phyloP scores from a whole-genome alignment of 2,888 invertebrate species.

The Cordilura impudica region DNA sequence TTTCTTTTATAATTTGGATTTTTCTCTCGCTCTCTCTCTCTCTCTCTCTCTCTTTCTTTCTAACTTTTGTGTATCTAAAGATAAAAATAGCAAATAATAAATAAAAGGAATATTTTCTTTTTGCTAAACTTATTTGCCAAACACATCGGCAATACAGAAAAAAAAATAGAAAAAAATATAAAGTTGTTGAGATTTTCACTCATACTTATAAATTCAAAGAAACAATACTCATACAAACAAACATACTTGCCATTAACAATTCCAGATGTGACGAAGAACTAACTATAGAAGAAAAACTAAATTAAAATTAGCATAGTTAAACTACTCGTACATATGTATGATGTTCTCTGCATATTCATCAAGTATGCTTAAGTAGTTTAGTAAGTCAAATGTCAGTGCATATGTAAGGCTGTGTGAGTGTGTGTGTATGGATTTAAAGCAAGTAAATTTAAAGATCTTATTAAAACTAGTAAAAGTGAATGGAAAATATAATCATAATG shows the following conservation, averaged over 20 bases:
- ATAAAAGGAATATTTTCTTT: background rate
- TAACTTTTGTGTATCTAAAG: too few species aligned
- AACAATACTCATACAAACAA: constrained; percentile 12
- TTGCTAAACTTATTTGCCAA: too few species aligned
- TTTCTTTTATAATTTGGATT: too few species aligned
- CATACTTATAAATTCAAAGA: constrained; percentile 9
- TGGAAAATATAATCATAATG: background rate
- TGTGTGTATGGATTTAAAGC: too few species aligned
- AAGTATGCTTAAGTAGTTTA: background rate
- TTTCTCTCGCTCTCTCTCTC: too few species aligned
- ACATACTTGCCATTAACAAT: constrained; percentile 38
- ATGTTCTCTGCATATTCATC: background rate
- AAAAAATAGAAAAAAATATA: background rate
- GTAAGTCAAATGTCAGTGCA: too few species aligned
- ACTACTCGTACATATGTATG: constrained; percentile 18
- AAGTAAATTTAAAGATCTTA: background rate
- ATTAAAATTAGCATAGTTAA: constrained; percentile 59
- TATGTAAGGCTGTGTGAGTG: too few species aligned
- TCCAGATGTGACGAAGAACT: background rate
- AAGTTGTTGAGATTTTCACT: background rate
- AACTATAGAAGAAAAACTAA: background rate
- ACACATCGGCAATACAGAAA: too few species aligned
- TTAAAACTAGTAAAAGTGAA: background rate
- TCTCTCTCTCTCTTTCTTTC: too few species aligned
- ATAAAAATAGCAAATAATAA: background rate